Base-by-base conservation (phyloP, 2,797 vertebrate species). In the Diplodus sargus region DNA sequence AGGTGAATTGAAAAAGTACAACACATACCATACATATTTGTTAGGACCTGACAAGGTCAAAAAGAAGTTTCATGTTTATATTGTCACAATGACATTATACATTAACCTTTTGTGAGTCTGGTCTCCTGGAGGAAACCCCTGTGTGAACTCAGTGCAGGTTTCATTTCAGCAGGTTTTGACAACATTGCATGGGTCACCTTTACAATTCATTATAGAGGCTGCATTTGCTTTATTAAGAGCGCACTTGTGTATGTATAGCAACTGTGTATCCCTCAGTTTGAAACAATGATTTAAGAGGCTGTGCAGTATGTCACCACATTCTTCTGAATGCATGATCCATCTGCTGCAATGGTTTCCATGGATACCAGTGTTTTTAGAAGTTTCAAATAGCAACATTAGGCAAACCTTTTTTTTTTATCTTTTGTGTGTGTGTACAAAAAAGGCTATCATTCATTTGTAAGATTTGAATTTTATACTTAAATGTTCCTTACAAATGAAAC, bases 281-380 rank as follows among this genome's bases (percentile, higher is more conserved):
- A 79, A 25, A 76, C 51, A 65, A 45, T 77, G 76, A 90, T 86
- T 74, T 83, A 58, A 83, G 53, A 78, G 53, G 76, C 56, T 47
- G 39, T 76, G 71, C 67, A 77, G 30, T 79, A 68, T 52, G 65
- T 60, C 75, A 79, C 63, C 69, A 76, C 76, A 45, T 79, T 76
- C 75, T 83, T 83, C 61, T 69, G 42, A 82, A 88, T 88, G 48
- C 69, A 75, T 48, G 60, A 84, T 81, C 49, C 71, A 85, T 87
- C 87, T 89, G 52, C 72, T 79, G 85, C 74, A 84, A 63, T 48
- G 76, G 93, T 95, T 92, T 86, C 91, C 92, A 93, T 93, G 86
- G 93, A 85, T 87, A 94, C 91, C 58, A 34, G 45, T 71, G 74
- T 85, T 85, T 77, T 81, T 75, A 86, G 28, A 72, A 60, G 64